Evolutionary conservation across 2,888 invertebrate genomes (phyloP).

Genomic region (Diarsia mendica): DNA sequence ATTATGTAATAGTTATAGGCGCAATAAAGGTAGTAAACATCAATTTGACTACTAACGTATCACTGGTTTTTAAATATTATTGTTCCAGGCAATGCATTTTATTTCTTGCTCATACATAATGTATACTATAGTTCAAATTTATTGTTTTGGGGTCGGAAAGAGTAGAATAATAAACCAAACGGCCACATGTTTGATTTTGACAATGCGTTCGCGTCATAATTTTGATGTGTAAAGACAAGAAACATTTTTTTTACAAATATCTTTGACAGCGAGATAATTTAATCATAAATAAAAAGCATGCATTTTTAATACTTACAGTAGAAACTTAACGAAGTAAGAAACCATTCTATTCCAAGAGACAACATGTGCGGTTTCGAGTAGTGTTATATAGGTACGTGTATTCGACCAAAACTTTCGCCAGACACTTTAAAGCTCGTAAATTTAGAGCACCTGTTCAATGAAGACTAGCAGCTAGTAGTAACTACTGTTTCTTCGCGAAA

Average conservation of each 20-base stretch:
- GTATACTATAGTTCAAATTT: not conserved
- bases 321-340: not conserved
- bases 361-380: too few species aligned
- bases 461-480: too few species aligned
- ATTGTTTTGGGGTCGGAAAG: conserved; percentile 1
- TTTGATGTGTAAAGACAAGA: conserved; percentile 10
- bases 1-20: not conserved
- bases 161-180: too few species aligned
- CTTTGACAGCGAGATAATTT: not conserved
- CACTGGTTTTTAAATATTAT: conserved; percentile 18
- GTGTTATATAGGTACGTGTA: too few species aligned
- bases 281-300: not conserved
- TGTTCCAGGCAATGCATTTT: conserved; percentile 7
- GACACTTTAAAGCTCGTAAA: too few species aligned
- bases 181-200: conserved; percentile 6
- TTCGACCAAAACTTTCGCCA: too few species aligned
- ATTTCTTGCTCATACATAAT: not conserved
- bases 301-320: not conserved
- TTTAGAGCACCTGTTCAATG: too few species aligned
- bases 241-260: not conserved
- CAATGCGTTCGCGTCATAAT: conserved; percentile 1
- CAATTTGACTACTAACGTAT: conserved; percentile 34
- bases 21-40: not conserved
- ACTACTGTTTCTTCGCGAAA: too few species aligned
- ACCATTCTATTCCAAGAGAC: too few species aligned